Base-by-base conservation (phyloP, 2,888 invertebrate species). In the Cheilosia impressa region DNA sequence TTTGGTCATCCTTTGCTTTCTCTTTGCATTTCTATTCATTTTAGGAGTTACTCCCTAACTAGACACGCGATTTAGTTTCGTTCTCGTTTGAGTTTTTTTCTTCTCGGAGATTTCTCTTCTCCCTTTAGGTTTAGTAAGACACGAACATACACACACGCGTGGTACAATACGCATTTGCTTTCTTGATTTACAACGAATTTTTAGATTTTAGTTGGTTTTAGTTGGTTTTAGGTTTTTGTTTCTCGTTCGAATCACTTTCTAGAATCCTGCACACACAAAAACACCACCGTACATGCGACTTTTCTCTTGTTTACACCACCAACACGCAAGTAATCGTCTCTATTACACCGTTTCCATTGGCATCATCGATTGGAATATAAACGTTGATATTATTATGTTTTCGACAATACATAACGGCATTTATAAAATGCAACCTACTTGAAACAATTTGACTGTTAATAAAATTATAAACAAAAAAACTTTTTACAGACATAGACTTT, bases 121-220 rank as follows among this genome's bases (percentile, higher is more conserved):
- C 19, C 17, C 19, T 50, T 45, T 78, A 73, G 63, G 63, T 34
- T 73, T 63, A 24, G 52, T 76, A 58, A 60, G 77, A 50, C 27
- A 41, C 63, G 13, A 57, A 31, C 62, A 47, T 43, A 65, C 60
- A 73, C 17, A 47, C 41, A 41, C n/a, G 47, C 57, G 77, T 38
- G 58, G 43, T 60, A 62, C 38, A 47, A 52, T 47, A 60, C 60
- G 84, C 75, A 68, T 72, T 76, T 85, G 75, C 15, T 55, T 19
- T 63, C 34, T n/a, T 72, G 57, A 45, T 72, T 71, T 76, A 81
- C 85, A 85, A 81, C 85, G 85, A 81, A 52, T 80, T 81, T 41
- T 4, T 57, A 63, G 72, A 52, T 53, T 55, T 66, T 85, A 68
- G 66, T 80, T 71, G 72, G 66, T 53, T 55, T 66, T 85, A 68